Evolutionary conservation across 23 tunicate species (phyloP), one percentile per base, ranked within the genome.

Genomic region (Diplosoma virens): DNA sequence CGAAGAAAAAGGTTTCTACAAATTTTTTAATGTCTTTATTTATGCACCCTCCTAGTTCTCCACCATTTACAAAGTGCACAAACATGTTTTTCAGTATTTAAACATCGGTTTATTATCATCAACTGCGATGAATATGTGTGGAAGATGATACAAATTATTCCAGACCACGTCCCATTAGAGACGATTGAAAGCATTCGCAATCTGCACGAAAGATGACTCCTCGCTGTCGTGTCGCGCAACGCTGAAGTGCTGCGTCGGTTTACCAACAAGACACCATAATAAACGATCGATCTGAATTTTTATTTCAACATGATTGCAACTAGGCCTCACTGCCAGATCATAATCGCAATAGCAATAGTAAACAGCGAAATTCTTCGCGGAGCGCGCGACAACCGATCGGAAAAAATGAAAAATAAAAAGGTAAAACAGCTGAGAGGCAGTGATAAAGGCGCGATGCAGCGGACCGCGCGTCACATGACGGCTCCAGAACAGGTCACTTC

Each of bases 81-180:
- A 26, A 5, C 14, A 71, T 7, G 23, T 25, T 21, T 77, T 67
- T 66, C 79, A 93, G 98, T 93, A 18, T 82, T 93, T 67, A 82
- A 74, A 27, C 88, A 86, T 34, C 88, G 94, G 0, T 93, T 93
- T 34, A 58, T 58, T 11, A 87, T 93, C 76, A 84, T 86, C 3
- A 73, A 82, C 74, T 86, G 93, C 74, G 98, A 93, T 53, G 88
- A 78, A 64, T 79, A 79, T 41, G 98, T 93, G 2, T 71, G 77
- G 59, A 86, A 83, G 30, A 26, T 60, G 59, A 20, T 93, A 9
- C 81, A 82, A 41, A 59, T 45, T 33, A 37, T 77, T 30, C 68
- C 89, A 31, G 94, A 82, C 32, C 86, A 67, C 28, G 73, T 68
- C 58, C 94, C 94, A 0, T 47, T 37, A 24, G 30, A 82, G 4